These are phyloP conservation scores for Muricea muricata DNA, from an alignment of 92 coral and sea anemone species.

Conservation along the genomic window DNA sequence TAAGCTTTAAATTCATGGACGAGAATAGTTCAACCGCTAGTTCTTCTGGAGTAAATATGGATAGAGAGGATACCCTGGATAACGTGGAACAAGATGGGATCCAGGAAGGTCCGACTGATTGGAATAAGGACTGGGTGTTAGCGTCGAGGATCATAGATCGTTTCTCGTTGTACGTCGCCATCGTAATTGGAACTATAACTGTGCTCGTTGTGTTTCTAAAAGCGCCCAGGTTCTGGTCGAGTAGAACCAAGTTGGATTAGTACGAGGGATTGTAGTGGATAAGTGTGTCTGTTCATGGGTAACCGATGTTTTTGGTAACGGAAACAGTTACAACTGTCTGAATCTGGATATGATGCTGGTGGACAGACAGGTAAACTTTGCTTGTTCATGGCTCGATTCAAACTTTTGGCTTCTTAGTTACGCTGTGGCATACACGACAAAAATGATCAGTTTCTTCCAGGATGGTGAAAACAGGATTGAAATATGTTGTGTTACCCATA, in stretches of 20 bases:
- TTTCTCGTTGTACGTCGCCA: conserved; percentile 19
- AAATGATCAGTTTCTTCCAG: no score
- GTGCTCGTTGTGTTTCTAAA: conserved; percentile 1
- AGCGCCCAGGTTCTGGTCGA: conserved; percentile 17
- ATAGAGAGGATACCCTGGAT: not conserved
- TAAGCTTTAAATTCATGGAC: not conserved
- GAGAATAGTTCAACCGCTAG: not conserved
- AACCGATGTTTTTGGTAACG: no score
- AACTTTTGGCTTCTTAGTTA: no score
- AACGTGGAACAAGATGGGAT: not conserved
- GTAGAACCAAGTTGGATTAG: not conserved
- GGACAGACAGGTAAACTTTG: no score
- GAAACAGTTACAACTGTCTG: no score
- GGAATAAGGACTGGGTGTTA: conserved; percentile 40
- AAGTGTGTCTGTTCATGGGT: not conserved
- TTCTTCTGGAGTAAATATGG: not conserved
- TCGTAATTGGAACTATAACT: conserved; percentile 20
- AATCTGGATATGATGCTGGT: no score
- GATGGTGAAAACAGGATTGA: no score
- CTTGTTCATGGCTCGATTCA: no score
- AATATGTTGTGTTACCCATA: no score
- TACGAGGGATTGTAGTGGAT: not conserved
- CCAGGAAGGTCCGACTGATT: conserved; percentile 3
- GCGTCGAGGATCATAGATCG: conserved; percentile 41
- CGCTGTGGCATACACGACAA: no score